Evolutionary conservation across 1,140 invertebrate species (phyloP), one percentile per base, ranked within the genome.

Genomic region (Brachystomella parvula): DNA sequence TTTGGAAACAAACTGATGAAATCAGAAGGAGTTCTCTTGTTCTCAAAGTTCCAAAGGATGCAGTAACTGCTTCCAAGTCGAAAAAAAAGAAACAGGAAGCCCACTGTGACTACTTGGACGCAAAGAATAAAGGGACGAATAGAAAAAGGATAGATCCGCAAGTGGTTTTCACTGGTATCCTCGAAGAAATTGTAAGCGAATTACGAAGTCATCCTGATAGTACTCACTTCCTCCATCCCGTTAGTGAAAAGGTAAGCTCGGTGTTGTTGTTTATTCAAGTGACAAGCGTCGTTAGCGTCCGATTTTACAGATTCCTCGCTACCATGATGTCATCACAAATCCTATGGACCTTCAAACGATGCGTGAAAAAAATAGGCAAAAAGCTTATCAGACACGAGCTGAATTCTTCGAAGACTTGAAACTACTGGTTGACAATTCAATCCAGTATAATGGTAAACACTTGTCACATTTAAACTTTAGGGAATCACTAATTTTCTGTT

Each of bases 321-420:
- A 99, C 78, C 88, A 96, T 76, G 87, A 88, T 67, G 93, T 97
- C 32, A 84, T 99, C 9, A 85, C 86, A 44, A 83, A 89, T 64
- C 96, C 96, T 0, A 99, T 99, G 91, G 96, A 99, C 78, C 78
- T 99, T 39, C 95, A 98, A 79, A 94, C 91, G 0, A 97, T 99
- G 67, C 79, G 94, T 65, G 94, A 97, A 72, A 93, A 94, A 77
- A 79, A 98, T 2, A 80, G 94, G 15, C 86, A 92, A 74, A 94
- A 94, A 73, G 90, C 91, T 75, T 99, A 99, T 78, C 89, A 92
- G 69, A 93, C 87, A 69, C 81, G 96, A 26, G 93, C 96, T 77
- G 91, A 96, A 70, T 98, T 99, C 78, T 79, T 98, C 0, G 86
- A 87, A 0, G 96, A 99, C 78, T 88, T 98, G 1, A 92, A 94